These are phyloP conservation scores for Fabriciana adippe DNA, from an alignment of 2,888 invertebrate genomes.

Conservation along the genomic window DNA sequence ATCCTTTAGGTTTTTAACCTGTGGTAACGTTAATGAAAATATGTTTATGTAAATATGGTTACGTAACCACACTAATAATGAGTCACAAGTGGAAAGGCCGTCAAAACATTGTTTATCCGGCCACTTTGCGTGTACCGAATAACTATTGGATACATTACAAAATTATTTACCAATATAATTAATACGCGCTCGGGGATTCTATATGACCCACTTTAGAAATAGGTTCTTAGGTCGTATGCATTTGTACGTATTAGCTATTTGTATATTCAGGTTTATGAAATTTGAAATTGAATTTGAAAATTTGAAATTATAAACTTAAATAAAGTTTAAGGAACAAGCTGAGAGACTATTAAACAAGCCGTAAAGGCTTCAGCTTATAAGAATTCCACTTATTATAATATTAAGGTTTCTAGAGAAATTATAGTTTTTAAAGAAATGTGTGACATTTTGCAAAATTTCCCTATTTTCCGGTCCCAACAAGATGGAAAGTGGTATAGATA, in stretches of 20 bases:
- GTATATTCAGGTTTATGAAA: background rate
- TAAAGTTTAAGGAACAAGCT: background rate
- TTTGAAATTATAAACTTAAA: background rate
- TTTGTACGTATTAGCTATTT: background rate
- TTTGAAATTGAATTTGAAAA: background rate
- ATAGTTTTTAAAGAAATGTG: background rate
- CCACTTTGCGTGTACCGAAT: conserved; percentile 36
- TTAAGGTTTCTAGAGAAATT: no score
- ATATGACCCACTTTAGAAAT: conserved; percentile 12
- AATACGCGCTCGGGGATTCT: conserved; percentile 23
- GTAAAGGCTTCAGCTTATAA: no score
- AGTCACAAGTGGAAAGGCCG: conserved; percentile 45
- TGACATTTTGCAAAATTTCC: background rate
- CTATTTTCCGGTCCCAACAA: conserved; percentile 11
- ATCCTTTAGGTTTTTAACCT: conserved; percentile 15
- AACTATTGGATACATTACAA: conserved; percentile 34
- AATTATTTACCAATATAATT: conserved; percentile 31
- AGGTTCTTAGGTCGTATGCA: background rate
- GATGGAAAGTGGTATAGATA: conserved; percentile 29
- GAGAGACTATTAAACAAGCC: no score
- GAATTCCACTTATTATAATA: no score
- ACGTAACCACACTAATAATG: conserved; percentile 43
- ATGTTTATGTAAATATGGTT: conserved; percentile 38
- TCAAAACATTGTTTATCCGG: conserved; percentile 44
- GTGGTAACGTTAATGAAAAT: conserved; percentile 22